Evolutionary conservation across 1,140 invertebrate genomes (phyloP).

Genomic region (Portunus trituberculatus): DNA sequence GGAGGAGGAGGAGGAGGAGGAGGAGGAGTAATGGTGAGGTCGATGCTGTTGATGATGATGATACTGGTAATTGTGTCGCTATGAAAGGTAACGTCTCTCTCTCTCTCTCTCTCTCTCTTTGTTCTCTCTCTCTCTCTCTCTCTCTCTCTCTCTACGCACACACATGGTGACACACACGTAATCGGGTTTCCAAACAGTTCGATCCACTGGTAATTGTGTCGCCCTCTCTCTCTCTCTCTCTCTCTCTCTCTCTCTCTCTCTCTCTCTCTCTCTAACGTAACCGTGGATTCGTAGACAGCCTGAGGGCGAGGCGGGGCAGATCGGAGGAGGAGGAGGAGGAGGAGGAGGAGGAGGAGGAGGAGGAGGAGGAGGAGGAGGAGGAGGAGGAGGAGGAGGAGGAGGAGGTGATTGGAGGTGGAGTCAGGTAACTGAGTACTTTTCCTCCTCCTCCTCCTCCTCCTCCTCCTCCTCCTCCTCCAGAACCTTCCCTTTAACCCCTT

Average conservation of each 20-base stretch:
- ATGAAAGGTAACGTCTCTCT: background rate
- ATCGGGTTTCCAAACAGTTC: background rate
- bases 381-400: too few species aligned
- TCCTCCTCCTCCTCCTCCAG: background rate
- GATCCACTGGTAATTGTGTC: too few species aligned
- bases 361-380: too few species aligned
- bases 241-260: constrained; percentile 2
- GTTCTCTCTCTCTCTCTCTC: constrained; percentile 8
- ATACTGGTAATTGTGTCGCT: background rate
- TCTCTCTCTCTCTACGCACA: background rate
- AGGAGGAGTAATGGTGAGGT: background rate
- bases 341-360: background rate
- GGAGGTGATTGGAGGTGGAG: too few species aligned
- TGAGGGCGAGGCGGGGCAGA: background rate
- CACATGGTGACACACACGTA: too few species aligned
- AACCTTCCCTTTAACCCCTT: background rate
- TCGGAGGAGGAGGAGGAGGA: background rate
- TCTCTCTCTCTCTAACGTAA: background rate
- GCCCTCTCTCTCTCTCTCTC: too few species aligned
- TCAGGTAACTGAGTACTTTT: too few species aligned
- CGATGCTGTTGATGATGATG: background rate
- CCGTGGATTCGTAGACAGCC: background rate
- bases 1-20: background rate
- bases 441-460: too few species aligned
- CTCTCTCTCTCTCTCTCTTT: constrained; percentile 12